Base-by-base conservation (phyloP, 2,113 vertebrate species). In the Phainopepla nitens region DNA sequence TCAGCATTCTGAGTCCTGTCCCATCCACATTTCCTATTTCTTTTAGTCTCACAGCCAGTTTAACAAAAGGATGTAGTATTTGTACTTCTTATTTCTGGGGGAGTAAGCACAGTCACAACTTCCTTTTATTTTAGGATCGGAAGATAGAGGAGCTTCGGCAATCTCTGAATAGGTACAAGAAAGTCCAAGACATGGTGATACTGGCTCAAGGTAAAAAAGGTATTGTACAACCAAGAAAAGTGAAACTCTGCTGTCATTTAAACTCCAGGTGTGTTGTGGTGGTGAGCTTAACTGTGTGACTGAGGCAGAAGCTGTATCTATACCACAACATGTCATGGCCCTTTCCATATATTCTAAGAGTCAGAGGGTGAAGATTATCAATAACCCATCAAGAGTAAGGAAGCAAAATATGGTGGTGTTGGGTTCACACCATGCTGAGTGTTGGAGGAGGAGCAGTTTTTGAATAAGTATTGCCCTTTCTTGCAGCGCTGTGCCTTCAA, bases 101-200 rank as follows among this genome's bases (percentile, higher is more conserved):
- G n/a, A 70, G 76, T 49, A 44, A 57, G n/a, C 23, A 29, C 11
- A 66, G n/a, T 73, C 50, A 80, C 53, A 85, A 4, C 45, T 79
- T 56, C 15, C 45, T 36, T 93, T 93, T 42, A 28, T 95, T 94
- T 90, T 61, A 99, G 99, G 99, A 99, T 97, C 98, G 97, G 58
- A 99, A 99, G 98, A 99, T 99, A 93, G 99, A 99, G 88, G 99
- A 99, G 72, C 98, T 99, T 56, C 98, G 99, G 15, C 99, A 99
- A 33, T 99, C 99, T 47, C 97, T 99, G 66, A 97, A 98, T 82
- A 98, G 98, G 35, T 99, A 99, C 94, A 99, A 99, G 98, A 99
- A 99, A 94, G 99, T 99, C 76, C 99, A 99, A 93, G 99, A 99
- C 76, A 98, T 99, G 96, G 99, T 98, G 82, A 98, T 98, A 95